These are phyloP conservation scores for Montipora capricornis DNA, from an alignment of 64 coral and sea anemone species.

Conservation along the genomic window DNA sequence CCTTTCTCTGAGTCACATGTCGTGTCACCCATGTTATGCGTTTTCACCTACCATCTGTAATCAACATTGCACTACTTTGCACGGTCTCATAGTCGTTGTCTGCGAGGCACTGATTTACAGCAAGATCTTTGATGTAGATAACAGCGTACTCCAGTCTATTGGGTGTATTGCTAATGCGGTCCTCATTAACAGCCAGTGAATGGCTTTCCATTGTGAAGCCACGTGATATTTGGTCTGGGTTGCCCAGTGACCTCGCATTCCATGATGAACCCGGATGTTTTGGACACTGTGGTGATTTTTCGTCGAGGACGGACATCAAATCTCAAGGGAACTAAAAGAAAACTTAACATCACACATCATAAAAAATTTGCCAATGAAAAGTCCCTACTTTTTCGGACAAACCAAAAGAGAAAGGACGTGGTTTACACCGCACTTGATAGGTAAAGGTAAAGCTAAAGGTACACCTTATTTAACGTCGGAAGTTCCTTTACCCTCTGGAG, in stretches of 20 bases:
- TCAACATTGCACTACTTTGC: slow-evolving; percentile 85
- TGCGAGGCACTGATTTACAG: slow-evolving; percentile 87
- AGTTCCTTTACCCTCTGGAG: too few relatives aligned
- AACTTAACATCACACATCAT: not conserved
- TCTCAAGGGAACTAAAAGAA: slow-evolving; percentile 68
- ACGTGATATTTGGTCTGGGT: slow-evolving; percentile 86
- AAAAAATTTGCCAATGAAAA: not conserved
- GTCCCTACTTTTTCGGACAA: too few relatives aligned
- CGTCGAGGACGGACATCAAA: slow-evolving; percentile 69
- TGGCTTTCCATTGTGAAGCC: slow-evolving; percentile 74
- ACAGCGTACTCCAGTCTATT: slow-evolving; percentile 63
- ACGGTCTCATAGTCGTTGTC: slow-evolving; percentile 77
- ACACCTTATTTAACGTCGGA: too few relatives aligned
- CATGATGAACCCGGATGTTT: slow-evolving; percentile 12
- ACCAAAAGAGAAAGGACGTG: too few relatives aligned
- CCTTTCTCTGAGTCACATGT: not conserved
- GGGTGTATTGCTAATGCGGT: slow-evolving; percentile 52
- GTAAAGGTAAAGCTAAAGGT: too few relatives aligned
- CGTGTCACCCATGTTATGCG: not conserved
- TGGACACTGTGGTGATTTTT: slow-evolving; percentile 34
- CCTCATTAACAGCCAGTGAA: not conserved
- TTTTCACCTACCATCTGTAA: slow-evolving; percentile 32
- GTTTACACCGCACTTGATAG: too few relatives aligned
- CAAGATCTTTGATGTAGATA: slow-evolving; percentile 73
- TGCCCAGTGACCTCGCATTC: slow-evolving; percentile 78